Evolutionary conservation across 2,113 vertebrate species (phyloP).

Genomic region (Tyrannus savana): DNA sequence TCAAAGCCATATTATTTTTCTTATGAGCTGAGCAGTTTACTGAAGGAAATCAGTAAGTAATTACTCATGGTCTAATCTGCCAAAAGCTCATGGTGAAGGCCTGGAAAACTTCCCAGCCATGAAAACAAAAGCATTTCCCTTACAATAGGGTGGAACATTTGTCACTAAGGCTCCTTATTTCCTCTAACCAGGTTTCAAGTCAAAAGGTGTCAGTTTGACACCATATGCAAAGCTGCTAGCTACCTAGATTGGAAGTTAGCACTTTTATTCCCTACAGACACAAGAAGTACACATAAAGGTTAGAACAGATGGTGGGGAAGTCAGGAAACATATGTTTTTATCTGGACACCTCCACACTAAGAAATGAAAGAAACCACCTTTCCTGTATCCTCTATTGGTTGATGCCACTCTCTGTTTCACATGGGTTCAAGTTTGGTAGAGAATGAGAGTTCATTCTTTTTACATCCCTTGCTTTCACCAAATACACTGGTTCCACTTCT

Average conservation of each 20-base stretch:
- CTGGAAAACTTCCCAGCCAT: conserved; percentile 22
- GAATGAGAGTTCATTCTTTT: neutral
- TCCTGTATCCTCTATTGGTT: neutral
- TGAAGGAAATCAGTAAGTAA: conserved; percentile 7
- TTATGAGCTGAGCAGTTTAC: neutral
- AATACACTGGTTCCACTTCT: neutral
- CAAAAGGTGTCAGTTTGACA: conserved; percentile 55
- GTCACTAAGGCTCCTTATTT: conserved; percentile 11
- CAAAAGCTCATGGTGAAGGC: conserved; percentile 15
- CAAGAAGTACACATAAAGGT: conserved; percentile 11
- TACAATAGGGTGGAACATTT: neutral
- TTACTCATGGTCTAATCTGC: neutral
- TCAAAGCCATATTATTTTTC: neutral
- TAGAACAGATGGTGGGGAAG: conserved; percentile 55
- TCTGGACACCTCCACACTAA: conserved; percentile 27
- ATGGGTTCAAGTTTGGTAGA: neutral
- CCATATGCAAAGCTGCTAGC: conserved; percentile 38
- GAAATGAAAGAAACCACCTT: neutral
- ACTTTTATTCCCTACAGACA: conserved; percentile 30
- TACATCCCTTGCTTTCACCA: neutral
- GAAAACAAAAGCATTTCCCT: conserved; percentile 12
- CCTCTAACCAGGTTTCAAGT: conserved; percentile 17
- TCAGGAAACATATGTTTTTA: conserved; percentile 44
- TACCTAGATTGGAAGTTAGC: conserved; percentile 41
- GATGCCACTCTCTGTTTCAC: neutral